phyloP scores from a whole-genome alignment of 2,888 invertebrate species.

The Aphidoletes aphidimyza region DNA sequence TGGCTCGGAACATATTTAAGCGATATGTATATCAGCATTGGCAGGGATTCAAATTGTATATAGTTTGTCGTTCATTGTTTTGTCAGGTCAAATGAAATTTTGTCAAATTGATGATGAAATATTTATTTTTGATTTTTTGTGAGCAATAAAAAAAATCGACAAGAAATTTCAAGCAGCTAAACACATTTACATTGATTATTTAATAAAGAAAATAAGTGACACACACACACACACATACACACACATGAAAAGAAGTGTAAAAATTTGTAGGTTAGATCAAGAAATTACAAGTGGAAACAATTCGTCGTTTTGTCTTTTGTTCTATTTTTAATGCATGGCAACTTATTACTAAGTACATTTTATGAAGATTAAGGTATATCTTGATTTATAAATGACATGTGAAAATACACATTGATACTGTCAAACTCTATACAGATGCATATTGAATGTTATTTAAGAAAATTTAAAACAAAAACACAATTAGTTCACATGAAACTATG shows the following conservation, averaged over 20 bases:
- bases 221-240: too few relatives aligned
- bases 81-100: not conserved
- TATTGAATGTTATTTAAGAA: constrained; percentile 3
- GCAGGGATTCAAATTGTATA: not conserved
- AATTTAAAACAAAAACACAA: not conserved
- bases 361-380: not conserved
- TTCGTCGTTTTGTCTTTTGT: too few relatives aligned
- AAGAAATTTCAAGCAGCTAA: too few relatives aligned
- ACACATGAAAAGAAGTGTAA: not conserved
- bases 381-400: too few relatives aligned
- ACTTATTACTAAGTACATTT: not conserved
- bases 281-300: too few relatives aligned
- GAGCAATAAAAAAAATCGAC: not conserved
- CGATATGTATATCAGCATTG: too few relatives aligned
- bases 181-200: too few relatives aligned
- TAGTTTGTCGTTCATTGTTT: not conserved
- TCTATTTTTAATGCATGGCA: not conserved
- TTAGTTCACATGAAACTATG: not conserved
- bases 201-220: too few relatives aligned
- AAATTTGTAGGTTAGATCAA: not conserved
- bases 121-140: not conserved
- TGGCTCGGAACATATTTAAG: too few relatives aligned
- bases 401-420: not conserved
- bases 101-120: too few relatives aligned
- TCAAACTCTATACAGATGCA: not conserved